These are phyloP conservation scores for Dusona sp. DNA, from an alignment of 2,888 invertebrate species.

Conservation along the genomic window DNA sequence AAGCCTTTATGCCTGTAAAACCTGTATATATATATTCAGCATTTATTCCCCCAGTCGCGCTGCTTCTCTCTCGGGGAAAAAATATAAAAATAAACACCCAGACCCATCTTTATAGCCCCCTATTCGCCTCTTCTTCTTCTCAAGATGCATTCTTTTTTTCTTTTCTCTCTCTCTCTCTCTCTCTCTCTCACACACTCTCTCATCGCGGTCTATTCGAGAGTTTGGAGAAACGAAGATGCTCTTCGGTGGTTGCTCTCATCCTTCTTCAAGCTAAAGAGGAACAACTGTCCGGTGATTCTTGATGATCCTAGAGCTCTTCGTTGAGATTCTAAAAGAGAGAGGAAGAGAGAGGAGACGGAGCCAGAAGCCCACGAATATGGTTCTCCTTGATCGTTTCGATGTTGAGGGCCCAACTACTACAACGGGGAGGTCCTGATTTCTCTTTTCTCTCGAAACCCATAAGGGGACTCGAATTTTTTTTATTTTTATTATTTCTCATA, in stretches of 20 bases:
- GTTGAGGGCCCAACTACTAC: constrained; percentile 61
- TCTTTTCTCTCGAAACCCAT: constrained; percentile 46
- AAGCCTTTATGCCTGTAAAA: constrained; percentile 20
- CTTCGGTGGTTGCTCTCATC: constrained; percentile 51
- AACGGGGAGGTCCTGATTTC: constrained; percentile 66
- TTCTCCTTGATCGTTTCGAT: constrained; percentile 61
- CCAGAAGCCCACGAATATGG: constrained; percentile 42
- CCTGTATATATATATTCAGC: constrained; percentile 24
- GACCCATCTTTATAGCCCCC: constrained; percentile 48
- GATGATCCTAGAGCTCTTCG: constrained; percentile 52
- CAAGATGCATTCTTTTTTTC: constrained; percentile 36
- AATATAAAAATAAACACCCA: constrained; percentile 25
- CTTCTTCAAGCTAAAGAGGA: constrained; percentile 40
- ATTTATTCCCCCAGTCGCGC: constrained; percentile 6
- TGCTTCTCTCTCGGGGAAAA: neutral
- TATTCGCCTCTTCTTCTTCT: constrained; percentile 13
- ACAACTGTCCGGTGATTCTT: constrained; percentile 57
- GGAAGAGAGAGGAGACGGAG: constrained; percentile 41
- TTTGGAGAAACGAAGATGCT: constrained; percentile 41
- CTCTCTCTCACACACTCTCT: neutral
- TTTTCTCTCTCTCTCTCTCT: neutral
- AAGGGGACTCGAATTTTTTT: constrained; percentile 18
- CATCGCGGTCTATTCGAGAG: constrained; percentile 13
- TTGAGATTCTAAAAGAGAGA: constrained; percentile 19
- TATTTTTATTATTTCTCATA: constrained; percentile 33